These are phyloP conservation scores for Eucriotettix oculatus DNA, from an alignment of 2,888 invertebrate genomes.

Conservation along the genomic window DNA sequence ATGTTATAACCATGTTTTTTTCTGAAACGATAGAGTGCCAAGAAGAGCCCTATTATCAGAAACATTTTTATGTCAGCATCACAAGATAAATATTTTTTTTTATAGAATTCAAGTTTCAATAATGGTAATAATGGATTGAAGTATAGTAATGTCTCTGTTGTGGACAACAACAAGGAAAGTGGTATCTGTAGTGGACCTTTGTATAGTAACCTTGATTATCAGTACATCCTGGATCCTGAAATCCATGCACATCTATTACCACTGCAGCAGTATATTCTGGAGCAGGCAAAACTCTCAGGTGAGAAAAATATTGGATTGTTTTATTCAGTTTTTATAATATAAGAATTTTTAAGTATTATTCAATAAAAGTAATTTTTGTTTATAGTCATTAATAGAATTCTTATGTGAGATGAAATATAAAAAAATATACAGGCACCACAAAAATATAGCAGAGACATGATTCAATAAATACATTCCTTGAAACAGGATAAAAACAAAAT, in stretches of 20 bases:
- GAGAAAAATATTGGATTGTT: not conserved
- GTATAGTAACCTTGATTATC: slow-evolving; percentile 11
- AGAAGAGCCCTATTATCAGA: too few species aligned
- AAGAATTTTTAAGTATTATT: too few species aligned
- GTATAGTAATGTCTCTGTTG: slow-evolving; percentile 1
- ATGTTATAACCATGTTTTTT: too few species aligned
- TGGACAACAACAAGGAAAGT: slow-evolving; percentile 6
- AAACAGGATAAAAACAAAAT: too few species aligned
- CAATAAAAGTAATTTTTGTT: too few species aligned
- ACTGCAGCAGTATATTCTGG: slow-evolving; percentile 73
- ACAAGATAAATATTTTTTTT: not conserved
- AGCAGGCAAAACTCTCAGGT: slow-evolving; percentile 65
- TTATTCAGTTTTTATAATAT: too few species aligned
- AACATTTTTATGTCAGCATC: too few species aligned
- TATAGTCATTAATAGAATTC: not conserved
- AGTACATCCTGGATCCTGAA: slow-evolving; percentile 25
- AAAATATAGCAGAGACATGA: too few species aligned
- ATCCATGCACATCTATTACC: slow-evolving; percentile 48
- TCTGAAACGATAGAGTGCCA: too few species aligned
- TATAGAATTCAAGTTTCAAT: slow-evolving; percentile 8
- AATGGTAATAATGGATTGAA: slow-evolving; percentile 8
- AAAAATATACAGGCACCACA: too few species aligned
- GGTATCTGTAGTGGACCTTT: slow-evolving; percentile 5
- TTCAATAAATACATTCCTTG: too few species aligned
- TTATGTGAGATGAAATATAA: not conserved